Evolutionary conservation across 2,113 vertebrate genomes (phyloP).

Genomic region (Carlito syrichta): DNA sequence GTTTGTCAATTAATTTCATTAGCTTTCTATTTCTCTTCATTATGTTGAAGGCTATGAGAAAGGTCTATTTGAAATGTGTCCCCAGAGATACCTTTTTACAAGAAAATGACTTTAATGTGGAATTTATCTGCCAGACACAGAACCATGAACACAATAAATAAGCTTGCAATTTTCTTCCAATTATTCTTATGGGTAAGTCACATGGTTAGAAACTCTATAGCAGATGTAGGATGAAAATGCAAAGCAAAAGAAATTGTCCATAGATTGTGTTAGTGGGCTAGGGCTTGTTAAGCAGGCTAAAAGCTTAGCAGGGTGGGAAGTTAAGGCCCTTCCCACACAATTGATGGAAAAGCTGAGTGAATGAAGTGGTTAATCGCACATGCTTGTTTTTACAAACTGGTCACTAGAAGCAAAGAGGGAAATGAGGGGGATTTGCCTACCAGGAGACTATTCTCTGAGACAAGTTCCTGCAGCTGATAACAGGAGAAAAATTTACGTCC

Average conservation of each 20-base stretch:
- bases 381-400: not conserved
- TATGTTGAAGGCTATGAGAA: constrained; percentile 43
- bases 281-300: not conserved
- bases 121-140: constrained; percentile 60
- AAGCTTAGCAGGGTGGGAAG: not conserved
- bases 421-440: not conserved
- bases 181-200: not conserved
- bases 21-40: constrained; percentile 60
- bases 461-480: not conserved
- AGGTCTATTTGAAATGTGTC: constrained; percentile 49
- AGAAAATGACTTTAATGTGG: constrained; percentile 58
- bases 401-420: not conserved
- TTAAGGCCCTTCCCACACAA: fast-evolving
- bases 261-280: not conserved
- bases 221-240: not conserved
- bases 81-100: constrained; percentile 25
- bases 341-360: fast-evolving
- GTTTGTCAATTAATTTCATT: constrained; percentile 65
- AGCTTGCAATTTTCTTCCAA: constrained; percentile 13
- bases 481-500: fast-evolving
- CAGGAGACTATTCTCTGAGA: not conserved
- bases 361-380: not conserved
- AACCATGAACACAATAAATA: constrained; percentile 43
- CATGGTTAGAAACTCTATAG: not conserved
- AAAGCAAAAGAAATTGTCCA: not conserved